Evolutionary conservation across 2,888 invertebrate species (phyloP).

Genomic region (Dorcus hopei): DNA sequence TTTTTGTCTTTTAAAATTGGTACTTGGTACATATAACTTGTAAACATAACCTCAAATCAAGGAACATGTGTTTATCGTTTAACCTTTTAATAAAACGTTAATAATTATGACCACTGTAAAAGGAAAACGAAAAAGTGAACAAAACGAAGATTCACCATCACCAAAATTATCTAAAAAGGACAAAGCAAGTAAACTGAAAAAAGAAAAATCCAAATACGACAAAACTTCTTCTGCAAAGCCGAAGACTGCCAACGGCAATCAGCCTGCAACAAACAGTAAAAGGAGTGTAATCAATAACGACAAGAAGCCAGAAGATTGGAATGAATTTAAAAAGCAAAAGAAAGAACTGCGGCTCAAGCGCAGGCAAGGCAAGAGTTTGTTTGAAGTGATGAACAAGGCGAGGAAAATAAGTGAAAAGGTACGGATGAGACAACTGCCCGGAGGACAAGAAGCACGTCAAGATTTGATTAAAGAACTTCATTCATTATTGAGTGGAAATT

Average conservation of each 20-base stretch:
- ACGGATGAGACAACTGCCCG: conserved; percentile 50
- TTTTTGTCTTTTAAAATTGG: no score
- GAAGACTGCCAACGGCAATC: neutral
- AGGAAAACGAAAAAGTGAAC: neutral
- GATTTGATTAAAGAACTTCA: conserved; percentile 63
- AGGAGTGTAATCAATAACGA: neutral
- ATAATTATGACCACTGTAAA: neutral
- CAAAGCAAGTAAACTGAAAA: neutral
- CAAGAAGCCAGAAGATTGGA: conserved; percentile 66
- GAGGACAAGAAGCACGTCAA: conserved; percentile 56
- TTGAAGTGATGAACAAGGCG: conserved; percentile 54
- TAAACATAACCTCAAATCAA: neutral
- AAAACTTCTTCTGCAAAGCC: conserved; percentile 1
- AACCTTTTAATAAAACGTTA: no score
- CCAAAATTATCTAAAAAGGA: neutral
- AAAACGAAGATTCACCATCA: neutral
- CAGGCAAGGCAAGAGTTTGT: conserved; percentile 57
- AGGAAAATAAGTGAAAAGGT: conserved; percentile 62
- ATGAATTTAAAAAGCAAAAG: conserved; percentile 70
- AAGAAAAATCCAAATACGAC: neutral
- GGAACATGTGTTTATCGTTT: neutral
- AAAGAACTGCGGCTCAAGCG: conserved; percentile 66
- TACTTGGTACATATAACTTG: neutral
- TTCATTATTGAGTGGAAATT: conserved; percentile 59
- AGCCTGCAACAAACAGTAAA: neutral